A percentile compares a stretch with the other conserved stretches of the same genome.
These are phyloP conservation scores for Poeciliopsis prolifica DNA, from an alignment of 2,113 vertebrate species.

Conservation along the genomic window DNA sequence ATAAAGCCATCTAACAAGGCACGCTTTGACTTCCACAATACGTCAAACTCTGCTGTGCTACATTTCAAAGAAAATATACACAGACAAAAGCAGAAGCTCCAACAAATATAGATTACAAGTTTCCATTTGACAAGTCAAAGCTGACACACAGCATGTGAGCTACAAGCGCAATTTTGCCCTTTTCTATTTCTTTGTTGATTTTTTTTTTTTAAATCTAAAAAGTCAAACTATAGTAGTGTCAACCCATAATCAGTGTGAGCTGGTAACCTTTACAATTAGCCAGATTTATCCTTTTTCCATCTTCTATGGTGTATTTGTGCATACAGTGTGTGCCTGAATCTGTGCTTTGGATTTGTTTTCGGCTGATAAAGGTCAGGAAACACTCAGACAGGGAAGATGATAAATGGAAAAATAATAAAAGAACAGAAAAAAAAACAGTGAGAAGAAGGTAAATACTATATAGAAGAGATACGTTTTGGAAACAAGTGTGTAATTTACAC, in stretches of 20 bases:
- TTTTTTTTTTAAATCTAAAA: not conserved
- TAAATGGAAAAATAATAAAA: slow-evolving; percentile 71
- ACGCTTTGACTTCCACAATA: not conserved
- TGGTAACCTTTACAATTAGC: slow-evolving; percentile 71
- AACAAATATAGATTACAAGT: slow-evolving; percentile 5
- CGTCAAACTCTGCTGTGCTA: slow-evolving; percentile 1
- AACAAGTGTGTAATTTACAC: slow-evolving; percentile 19
- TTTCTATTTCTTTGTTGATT: not conserved
- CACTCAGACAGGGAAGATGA: slow-evolving; percentile 63
- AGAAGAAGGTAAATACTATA: not conserved
- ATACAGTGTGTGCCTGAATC: slow-evolving; percentile 10
- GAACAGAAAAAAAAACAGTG: slow-evolving; percentile 46
- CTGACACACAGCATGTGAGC: not conserved
- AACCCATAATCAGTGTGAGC: slow-evolving; percentile 17
- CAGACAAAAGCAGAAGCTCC: not conserved
- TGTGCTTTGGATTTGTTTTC: slow-evolving; percentile 40
- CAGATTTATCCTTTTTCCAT: slow-evolving; percentile 54
- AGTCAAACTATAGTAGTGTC: slow-evolving; percentile 28
- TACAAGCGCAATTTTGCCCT: not conserved
- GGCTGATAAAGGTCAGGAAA: slow-evolving; percentile 74
- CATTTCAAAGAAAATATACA: slow-evolving; percentile 7
- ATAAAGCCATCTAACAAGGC: not conserved
- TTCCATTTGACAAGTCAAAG: not conserved
- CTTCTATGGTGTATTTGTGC: slow-evolving; percentile 33
- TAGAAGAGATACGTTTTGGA: slow-evolving; percentile 13